A percentile compares a stretch with the other conserved stretches of the same genome.
Conservation (phyloP, 2,113 vertebrate genomes). For the Chroicocephalus ridibundus region DNA sequence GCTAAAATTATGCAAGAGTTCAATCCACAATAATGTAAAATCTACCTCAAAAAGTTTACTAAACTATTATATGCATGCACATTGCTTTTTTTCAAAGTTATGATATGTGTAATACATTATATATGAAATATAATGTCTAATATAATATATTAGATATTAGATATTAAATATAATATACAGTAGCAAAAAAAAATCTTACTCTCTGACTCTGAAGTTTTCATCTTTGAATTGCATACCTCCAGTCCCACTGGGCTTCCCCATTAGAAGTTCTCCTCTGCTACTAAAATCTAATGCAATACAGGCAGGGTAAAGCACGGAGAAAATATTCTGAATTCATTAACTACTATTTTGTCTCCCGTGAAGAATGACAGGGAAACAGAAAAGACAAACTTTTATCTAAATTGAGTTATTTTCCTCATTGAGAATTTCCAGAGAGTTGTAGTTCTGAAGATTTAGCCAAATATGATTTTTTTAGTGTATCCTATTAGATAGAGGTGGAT, state of each 20-base stretch:
- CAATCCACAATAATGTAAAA: neutral
- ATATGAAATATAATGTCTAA: neutral
- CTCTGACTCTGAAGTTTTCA: neutral
- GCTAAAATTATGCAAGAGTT: neutral
- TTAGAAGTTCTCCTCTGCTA: neutral
- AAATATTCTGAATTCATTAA: neutral
- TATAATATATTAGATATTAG: neutral
- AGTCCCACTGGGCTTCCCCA: neutral
- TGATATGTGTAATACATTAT: neutral
- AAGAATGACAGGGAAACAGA: neutral
- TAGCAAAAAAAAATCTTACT: neutral
- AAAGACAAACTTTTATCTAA: neutral
- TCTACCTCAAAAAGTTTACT: neutral
- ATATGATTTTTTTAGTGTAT: neutral
- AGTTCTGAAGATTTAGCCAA: neutral
- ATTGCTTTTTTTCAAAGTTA: neutral
- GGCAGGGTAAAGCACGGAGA: neutral
- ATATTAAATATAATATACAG: neutral
- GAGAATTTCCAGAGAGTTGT: neutral
- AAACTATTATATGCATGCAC: neutral
- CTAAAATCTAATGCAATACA: neutral
- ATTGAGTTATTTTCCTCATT: neutral
- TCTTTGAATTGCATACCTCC: neutral
- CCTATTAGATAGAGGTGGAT: accelerated
- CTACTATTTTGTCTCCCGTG: neutral